A percentile compares a stretch with the other conserved stretches of the same genome.
These are phyloP conservation scores for Turritopsis rubra DNA, from an alignment of 30 jellyfish, hydroid and myxozoan species.

Conservation along the genomic window DNA sequence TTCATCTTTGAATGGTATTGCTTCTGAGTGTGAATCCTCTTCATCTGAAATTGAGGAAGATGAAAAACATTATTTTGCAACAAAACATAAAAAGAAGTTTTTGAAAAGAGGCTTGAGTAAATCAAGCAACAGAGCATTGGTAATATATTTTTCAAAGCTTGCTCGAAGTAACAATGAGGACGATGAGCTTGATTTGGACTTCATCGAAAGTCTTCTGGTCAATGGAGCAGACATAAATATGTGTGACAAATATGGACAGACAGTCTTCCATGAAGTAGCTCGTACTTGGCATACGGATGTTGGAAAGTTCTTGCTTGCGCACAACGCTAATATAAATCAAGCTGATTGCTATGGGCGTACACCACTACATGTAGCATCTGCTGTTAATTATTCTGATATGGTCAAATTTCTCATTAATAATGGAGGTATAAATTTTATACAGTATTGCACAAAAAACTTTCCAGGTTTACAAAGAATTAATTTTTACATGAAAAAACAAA, in stretches of 20 bases:
- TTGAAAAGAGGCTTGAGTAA: not conserved
- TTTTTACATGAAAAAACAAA: no score
- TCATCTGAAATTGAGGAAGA: slow-evolving; percentile 40
- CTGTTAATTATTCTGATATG: slow-evolving; percentile 82
- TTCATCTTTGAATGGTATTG: slow-evolving; percentile 58
- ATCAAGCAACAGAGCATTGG: slow-evolving; percentile 45
- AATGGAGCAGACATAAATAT: slow-evolving; percentile 76
- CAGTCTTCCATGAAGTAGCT: slow-evolving; percentile 76
- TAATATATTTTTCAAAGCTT: slow-evolving; percentile 61
- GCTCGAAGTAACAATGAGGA: slow-evolving; percentile 32
- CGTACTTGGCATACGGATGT: slow-evolving; percentile 85
- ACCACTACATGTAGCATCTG: slow-evolving; percentile 84
- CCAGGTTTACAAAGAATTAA: no score
- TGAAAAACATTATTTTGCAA: slow-evolving; percentile 1
- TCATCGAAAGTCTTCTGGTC: slow-evolving; percentile 52
- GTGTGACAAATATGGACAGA: slow-evolving; percentile 74
- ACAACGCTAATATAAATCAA: slow-evolving; percentile 53
- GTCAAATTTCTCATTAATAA: slow-evolving; percentile 48
- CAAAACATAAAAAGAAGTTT: not conserved
- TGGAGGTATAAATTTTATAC: slow-evolving; percentile 67
- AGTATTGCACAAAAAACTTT: no score
- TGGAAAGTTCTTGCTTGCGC: slow-evolving; percentile 51
- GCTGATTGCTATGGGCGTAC: slow-evolving; percentile 73
- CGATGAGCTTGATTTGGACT: slow-evolving; percentile 57
- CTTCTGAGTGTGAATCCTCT: slow-evolving; percentile 36